These are phyloP conservation scores for Orthosia cruda DNA, from an alignment of 2,888 invertebrate genomes.

Conservation along the genomic window DNA sequence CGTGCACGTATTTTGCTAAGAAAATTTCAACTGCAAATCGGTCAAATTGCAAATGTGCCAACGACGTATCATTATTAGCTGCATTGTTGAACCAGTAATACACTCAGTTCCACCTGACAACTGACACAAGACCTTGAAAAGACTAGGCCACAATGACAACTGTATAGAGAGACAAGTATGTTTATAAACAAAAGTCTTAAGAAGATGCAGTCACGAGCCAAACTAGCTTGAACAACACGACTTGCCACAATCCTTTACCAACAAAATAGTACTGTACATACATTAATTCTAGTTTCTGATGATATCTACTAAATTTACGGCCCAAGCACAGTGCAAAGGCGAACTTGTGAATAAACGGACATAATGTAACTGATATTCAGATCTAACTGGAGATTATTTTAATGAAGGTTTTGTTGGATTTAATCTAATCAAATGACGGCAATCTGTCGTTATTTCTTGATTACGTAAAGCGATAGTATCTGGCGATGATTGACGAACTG, in stretches of 20 bases:
- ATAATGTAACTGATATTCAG: conserved; percentile 67
- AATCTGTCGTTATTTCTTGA: conserved; percentile 62
- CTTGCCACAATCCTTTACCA: conserved; percentile 57
- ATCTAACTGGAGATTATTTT: conserved; percentile 68
- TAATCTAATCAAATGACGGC: conserved; percentile 61
- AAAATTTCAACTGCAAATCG: too few species aligned
- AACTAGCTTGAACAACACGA: conserved; percentile 43
- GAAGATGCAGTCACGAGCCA: conserved; percentile 57
- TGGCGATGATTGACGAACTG: conserved; percentile 45
- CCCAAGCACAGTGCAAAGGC: conserved; percentile 63
- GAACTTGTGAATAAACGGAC: conserved; percentile 65
- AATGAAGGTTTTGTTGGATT: conserved; percentile 70
- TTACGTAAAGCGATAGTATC: conserved; percentile 64
- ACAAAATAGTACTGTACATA: conserved; percentile 58
- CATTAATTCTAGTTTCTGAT: conserved; percentile 62
- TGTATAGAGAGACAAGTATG: conserved; percentile 30
- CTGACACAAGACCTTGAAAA: conserved; percentile 41
- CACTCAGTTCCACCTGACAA: conserved; percentile 4
- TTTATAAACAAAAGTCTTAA: conserved; percentile 48
- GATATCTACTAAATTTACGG: conserved; percentile 68
- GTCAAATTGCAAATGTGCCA: too few species aligned
- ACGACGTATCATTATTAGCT: conserved; percentile 3
- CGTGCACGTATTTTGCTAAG: too few species aligned
- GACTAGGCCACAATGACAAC: conserved; percentile 31
- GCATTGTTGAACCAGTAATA: background rate